Evolutionary conservation across 2,113 vertebrate species (phyloP).

Genomic region (Carassius auratus): DNA sequence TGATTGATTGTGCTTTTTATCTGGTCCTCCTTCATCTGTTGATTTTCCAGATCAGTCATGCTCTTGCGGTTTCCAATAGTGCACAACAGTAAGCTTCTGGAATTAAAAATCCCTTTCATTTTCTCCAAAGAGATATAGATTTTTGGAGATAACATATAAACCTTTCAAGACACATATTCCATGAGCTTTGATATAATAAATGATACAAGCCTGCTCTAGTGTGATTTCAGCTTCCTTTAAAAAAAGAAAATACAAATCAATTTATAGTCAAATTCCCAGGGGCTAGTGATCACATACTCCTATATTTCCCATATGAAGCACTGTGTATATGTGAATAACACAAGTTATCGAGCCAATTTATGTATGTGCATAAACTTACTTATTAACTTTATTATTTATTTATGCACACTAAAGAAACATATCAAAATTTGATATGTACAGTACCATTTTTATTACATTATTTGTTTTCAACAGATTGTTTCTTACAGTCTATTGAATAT

Average conservation of each 20-base stretch:
- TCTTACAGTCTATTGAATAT: not conserved
- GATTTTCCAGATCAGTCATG: slow-evolving; percentile 31
- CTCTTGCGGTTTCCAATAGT: slow-evolving; percentile 10
- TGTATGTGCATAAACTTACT: not conserved
- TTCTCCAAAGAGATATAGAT: not conserved
- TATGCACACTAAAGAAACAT: not conserved
- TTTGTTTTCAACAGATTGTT: not conserved
- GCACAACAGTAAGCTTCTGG: not conserved
- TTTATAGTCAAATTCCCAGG: not conserved
- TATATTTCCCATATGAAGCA: not conserved
- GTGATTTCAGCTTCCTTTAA: not conserved
- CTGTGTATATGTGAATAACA: not conserved
- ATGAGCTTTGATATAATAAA: not conserved
- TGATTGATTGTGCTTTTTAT: slow-evolving; percentile 51
- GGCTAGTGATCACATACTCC: not conserved
- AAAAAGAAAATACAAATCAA: not conserved
- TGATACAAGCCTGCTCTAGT: not conserved
- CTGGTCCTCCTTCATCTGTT: slow-evolving; percentile 39
- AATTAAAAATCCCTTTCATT: slow-evolving; percentile 9
- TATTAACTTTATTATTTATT: not conserved
- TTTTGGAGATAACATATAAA: slow-evolving; percentile 10
- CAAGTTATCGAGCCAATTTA: not conserved
- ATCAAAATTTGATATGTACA: not conserved
- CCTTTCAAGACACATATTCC: not conserved
- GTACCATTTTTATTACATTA: too few relatives aligned